Percentiles rank a stretch among this genome's conserved stretches.
phyloP scores from a whole-genome alignment of 2,113 vertebrate species.

The Micromys minutus region DNA sequence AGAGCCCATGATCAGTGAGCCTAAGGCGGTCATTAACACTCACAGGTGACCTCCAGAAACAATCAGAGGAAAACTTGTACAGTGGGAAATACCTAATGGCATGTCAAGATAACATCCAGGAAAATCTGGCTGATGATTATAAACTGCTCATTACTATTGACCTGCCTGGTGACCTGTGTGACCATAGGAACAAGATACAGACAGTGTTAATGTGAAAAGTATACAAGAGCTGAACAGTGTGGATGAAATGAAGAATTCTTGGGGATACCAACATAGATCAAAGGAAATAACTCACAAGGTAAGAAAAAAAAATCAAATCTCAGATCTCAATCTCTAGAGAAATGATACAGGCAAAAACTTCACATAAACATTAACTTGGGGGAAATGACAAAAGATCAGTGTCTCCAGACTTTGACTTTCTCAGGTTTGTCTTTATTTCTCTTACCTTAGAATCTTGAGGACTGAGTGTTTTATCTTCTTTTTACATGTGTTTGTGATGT shows the following conservation, averaged over 20 bases:
- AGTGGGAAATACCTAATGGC: neutral
- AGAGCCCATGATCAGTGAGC: neutral
- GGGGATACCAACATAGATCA: neutral
- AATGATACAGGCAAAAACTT: neutral
- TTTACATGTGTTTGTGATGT: neutral
- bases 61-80: conserved; percentile 11
- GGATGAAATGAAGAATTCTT: neutral
- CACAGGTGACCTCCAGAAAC: neutral
- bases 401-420: neutral
- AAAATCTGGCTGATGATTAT: neutral
- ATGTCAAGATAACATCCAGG: neutral
- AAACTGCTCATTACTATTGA: neutral
- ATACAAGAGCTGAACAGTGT: neutral
- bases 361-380: conserved; percentile 13
- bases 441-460: neutral
- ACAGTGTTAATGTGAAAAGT: neutral
- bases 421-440: neutral
- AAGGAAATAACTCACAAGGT: conserved; percentile 2
- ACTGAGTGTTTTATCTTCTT: neutral
- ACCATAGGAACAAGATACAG: neutral
- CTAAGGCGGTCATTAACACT: neutral
- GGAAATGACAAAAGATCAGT: conserved; percentile 18
- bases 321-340: neutral
- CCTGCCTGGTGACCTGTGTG: neutral
- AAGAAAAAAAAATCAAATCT: neutral